These are phyloP conservation scores for Palythoa caribaeorum DNA, from an alignment of 92 coral and sea anemone species.

Conservation along the genomic window DNA sequence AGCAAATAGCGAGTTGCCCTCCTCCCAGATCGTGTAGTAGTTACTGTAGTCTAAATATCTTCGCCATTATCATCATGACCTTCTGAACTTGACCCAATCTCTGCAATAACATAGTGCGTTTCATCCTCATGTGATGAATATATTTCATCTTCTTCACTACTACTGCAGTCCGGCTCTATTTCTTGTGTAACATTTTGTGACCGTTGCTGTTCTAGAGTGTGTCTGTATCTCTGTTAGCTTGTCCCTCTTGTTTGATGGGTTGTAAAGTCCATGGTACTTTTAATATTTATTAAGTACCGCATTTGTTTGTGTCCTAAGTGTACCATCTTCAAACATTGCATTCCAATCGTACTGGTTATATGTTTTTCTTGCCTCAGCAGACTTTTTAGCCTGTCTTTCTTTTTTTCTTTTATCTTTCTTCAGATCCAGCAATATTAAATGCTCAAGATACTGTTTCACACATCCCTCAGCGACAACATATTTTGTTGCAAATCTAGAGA, in stretches of 20 bases:
- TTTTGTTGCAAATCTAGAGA: conserved; percentile 54
- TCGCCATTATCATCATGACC: conserved; percentile 56
- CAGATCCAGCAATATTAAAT: conserved; percentile 68
- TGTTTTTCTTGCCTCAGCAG: conserved; percentile 56
- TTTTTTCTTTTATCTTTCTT: conserved; percentile 65
- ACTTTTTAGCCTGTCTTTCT: conserved; percentile 53
- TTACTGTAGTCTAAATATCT: conserved; percentile 64
- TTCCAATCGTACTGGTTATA: conserved; percentile 52
- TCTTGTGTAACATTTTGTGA: conserved; percentile 48
- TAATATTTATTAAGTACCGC: conserved; percentile 48
- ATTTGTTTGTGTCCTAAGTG: conserved; percentile 41
- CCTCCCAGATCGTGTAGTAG: conserved; percentile 70
- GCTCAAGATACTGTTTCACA: conserved; percentile 70
- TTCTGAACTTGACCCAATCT: conserved; percentile 69
- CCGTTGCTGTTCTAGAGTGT: conserved; percentile 60
- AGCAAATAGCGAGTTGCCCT: conserved; percentile 78
- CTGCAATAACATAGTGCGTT: conserved; percentile 64
- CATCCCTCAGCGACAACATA: conserved; percentile 70
- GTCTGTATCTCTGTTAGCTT: conserved; percentile 41
- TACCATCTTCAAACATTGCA: conserved; percentile 49
- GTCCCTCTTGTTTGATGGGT: conserved; percentile 42
- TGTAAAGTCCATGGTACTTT: conserved; percentile 45
- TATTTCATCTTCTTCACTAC: conserved; percentile 58
- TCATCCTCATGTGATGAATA: conserved; percentile 59
- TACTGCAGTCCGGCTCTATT: conserved; percentile 46